phyloP scores from a whole-genome alignment of 2,888 invertebrate species.

The Archips xylosteana region DNA sequence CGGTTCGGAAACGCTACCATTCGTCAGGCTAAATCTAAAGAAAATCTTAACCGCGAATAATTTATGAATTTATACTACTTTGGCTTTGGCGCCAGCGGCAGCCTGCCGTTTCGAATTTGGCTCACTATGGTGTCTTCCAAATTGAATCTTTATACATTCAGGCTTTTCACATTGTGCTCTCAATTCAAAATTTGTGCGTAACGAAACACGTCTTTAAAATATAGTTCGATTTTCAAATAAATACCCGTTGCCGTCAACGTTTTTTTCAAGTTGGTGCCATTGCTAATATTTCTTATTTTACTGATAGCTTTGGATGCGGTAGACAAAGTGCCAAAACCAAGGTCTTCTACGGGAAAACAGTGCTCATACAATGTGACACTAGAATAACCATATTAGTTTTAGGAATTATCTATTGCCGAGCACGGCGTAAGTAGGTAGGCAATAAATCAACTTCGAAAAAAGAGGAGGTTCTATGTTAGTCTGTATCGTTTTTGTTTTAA shows the following conservation, averaged over 20 bases:
- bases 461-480: too few relatives aligned
- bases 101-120: conserved; percentile 56
- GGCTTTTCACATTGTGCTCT: conserved; percentile 68
- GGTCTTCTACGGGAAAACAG: too few relatives aligned
- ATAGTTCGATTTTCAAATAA: conserved; percentile 28
- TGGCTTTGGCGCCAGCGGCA: conserved; percentile 45
- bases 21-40: conserved; percentile 40
- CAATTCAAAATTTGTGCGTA: conserved; percentile 68
- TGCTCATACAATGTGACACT: too few relatives aligned
- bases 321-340: too few relatives aligned
- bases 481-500: too few relatives aligned
- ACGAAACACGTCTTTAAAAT: conserved; percentile 55
- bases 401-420: too few relatives aligned
- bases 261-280: conserved; percentile 1
- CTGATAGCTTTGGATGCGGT: not conserved
- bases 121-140: conserved; percentile 84
- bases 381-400: too few relatives aligned
- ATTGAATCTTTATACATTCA: conserved; percentile 72
- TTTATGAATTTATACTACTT: conserved; percentile 43
- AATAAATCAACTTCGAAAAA: too few relatives aligned
- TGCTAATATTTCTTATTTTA: not conserved
- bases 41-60: conserved; percentile 41
- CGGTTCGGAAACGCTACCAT: conserved; percentile 19
- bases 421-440: too few relatives aligned
- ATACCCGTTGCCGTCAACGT: conserved; percentile 25